Percentiles rank a stretch among this genome's conserved stretches.
These are phyloP conservation scores for Callospermophilus lateralis DNA, from an alignment of 2,113 vertebrate species.

Conservation along the genomic window DNA sequence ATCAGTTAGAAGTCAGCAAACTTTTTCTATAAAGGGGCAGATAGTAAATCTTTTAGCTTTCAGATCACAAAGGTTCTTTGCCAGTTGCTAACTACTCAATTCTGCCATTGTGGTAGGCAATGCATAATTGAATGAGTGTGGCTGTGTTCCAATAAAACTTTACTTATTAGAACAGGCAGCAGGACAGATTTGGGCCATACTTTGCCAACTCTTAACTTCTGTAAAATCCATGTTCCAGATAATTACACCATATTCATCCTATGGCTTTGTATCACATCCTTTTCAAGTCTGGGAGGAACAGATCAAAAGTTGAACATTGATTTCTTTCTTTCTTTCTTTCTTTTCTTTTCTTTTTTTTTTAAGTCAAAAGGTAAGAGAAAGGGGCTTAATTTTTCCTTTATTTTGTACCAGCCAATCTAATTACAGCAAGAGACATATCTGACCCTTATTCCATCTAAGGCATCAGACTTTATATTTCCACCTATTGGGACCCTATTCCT, in stretches of 20 bases:
- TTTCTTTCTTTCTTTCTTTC: too few relatives aligned
- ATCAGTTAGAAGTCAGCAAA: neutral
- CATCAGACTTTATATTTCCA: neutral
- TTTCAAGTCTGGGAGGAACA: neutral
- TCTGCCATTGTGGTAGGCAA: neutral
- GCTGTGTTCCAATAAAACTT: neutral
- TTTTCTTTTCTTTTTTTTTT: neutral
- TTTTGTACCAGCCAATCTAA: neutral
- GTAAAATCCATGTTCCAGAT: neutral
- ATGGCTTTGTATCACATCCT: neutral
- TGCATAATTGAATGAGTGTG: accelerated
- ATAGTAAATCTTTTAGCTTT: neutral
- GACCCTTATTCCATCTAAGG: neutral
- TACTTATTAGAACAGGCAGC: neutral
- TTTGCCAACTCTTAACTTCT: neutral
- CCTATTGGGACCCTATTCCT: neutral
- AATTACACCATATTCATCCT: neutral
- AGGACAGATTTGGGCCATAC: neutral
- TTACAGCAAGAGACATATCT: neutral
- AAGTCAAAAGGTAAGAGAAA: neutral
- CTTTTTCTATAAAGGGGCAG: neutral
- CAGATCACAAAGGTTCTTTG: too few relatives aligned
- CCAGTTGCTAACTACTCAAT: neutral
- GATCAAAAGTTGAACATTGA: neutral
- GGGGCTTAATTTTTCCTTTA: neutral